phyloP scores from a whole-genome alignment of 2,113 vertebrate species.

The Rhinichthys klamathensis region DNA sequence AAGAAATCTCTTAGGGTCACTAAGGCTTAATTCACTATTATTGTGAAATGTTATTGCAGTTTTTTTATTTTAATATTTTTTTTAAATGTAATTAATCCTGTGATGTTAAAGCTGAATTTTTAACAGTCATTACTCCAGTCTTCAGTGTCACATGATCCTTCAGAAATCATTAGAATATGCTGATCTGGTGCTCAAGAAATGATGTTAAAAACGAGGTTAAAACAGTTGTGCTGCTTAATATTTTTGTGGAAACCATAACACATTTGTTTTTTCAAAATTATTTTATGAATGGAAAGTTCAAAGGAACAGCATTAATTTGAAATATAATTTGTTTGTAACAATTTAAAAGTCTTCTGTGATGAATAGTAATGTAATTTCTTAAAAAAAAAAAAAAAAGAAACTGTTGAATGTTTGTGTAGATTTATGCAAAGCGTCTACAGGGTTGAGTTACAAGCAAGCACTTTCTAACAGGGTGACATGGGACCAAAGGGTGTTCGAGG shows the following conservation, averaged over 20 bases:
- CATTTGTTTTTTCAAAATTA: background rate
- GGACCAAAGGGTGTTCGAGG: constrained; percentile 77
- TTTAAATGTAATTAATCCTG: background rate
- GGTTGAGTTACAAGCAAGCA: background rate
- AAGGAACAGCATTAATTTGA: background rate
- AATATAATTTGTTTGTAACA: background rate
- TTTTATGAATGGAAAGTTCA: background rate
- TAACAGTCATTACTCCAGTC: background rate
- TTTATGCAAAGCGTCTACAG: background rate
- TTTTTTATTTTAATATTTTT: background rate
- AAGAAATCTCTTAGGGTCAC: background rate
- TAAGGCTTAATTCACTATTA: background rate
- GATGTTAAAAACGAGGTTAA: no score
- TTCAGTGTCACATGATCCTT: background rate
- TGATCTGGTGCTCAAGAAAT: background rate
- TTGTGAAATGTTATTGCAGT: background rate
- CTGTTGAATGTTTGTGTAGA: background rate
- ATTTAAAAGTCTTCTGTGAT: background rate
- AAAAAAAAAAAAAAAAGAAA: background rate
- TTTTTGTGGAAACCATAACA: background rate
- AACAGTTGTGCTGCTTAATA: background rate
- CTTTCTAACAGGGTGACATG: constrained; percentile 68
- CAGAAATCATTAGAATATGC: background rate
- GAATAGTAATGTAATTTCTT: background rate
- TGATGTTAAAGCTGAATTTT: background rate